Evolutionary conservation across 2,888 invertebrate genomes (phyloP).

Genomic region (Morpho helenor): DNA sequence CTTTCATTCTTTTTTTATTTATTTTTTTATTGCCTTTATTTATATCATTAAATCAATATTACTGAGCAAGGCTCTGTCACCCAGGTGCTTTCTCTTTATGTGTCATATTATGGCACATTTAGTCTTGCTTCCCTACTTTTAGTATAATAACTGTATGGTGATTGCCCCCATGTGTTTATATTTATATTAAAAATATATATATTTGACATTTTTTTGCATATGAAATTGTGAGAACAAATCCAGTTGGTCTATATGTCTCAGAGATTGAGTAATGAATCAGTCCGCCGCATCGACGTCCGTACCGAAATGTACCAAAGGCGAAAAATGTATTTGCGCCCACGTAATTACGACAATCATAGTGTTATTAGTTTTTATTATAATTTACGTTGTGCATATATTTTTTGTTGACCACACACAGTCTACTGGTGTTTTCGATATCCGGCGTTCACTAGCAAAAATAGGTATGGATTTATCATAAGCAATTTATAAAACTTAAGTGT

Average conservation of each 20-base stretch:
- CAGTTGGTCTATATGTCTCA: slow-evolving; percentile 6
- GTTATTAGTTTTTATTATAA: slow-evolving; percentile 36
- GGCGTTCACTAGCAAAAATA: slow-evolving; percentile 6
- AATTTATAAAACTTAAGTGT: not conserved
- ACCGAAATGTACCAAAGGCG: slow-evolving; percentile 54
- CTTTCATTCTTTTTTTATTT: too few relatives aligned
- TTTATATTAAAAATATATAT: too few relatives aligned
- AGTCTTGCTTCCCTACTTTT: too few relatives aligned
- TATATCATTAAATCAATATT: too few relatives aligned
- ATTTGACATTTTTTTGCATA: not conserved
- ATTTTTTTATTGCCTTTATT: too few relatives aligned
- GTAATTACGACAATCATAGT: slow-evolving; percentile 43
- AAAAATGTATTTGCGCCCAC: slow-evolving; percentile 57
- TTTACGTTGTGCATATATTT: slow-evolving; percentile 47
- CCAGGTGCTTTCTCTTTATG: too few relatives aligned
- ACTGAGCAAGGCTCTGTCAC: too few relatives aligned
- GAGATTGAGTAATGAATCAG: not conserved
- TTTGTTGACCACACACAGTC: slow-evolving; percentile 37
- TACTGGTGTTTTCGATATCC: slow-evolving; percentile 32
- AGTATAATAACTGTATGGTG: too few relatives aligned
- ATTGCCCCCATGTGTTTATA: too few relatives aligned
- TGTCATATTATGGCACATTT: too few relatives aligned
- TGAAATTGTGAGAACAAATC: not conserved
- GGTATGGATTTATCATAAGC: not conserved
- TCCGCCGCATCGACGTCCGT: not conserved